Base-by-base conservation (phyloP, 1,140 invertebrate species). In the Diprion similis region DNA sequence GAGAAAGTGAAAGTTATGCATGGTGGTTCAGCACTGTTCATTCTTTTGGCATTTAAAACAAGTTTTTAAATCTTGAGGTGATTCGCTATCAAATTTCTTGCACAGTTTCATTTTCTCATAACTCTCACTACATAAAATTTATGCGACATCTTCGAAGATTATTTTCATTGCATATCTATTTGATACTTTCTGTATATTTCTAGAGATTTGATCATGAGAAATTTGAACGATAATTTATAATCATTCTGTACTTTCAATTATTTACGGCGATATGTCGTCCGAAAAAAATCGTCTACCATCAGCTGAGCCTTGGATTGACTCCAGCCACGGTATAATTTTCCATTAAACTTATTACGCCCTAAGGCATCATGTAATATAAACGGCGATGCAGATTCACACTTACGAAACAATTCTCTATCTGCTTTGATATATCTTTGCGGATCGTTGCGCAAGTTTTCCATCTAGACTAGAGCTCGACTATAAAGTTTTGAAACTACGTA, bases 11-110 rank as follows among this genome's bases (percentile, higher is more conserved):
- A 37, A 37, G 24, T 37, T 37, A 37, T 37, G 24, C 24, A 6
- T 6, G 24, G 24, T 37, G 24, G 24, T 37, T 37, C 24, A 37
- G 24, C 24, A 37, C 24, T 37, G 24, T 37, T 37, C 24, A 6
- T 37, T 37, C 24, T 37, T 37, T 37, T 6, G 24, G 24, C 24
- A 17, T 59, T 13, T 59, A 17, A 59, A 59, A 59, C 51, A 17
- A 59, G n/a, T 59, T 17, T 59, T 59, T 9, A 59, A 59, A 37
- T n/a, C 2, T 59, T n/a, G 51, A 59, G 11, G 11, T n/a, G 51
- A 59, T 59, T 59, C 51, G n/a, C 51, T 59, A 59, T 59, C 51
- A 59, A 9, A 59, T 59, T 59, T 59, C 51, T 59, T 59, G 24
- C n/a, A 51, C 48, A 59, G 4, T 59, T 59, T 59, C n/a, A 59